These are phyloP conservation scores for Gadus macrocephalus DNA, from an alignment of 2,113 vertebrate genomes.

Conservation along the genomic window DNA sequence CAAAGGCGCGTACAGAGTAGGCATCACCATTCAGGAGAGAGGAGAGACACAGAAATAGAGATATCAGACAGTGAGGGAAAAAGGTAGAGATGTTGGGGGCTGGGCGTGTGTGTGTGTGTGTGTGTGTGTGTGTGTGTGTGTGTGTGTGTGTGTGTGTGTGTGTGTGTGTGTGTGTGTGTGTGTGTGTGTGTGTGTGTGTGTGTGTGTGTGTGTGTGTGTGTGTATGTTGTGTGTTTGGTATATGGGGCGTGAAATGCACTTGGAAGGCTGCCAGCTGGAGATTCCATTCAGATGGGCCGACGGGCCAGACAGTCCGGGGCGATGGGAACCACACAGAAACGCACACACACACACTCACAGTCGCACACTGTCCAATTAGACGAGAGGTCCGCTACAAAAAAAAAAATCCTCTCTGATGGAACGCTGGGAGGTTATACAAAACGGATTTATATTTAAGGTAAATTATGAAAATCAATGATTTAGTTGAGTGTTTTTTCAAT, in stretches of 20 bases:
- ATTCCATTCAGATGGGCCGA: constrained; percentile 7
- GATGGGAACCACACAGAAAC: too few relatives aligned
- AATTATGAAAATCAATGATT: too few relatives aligned
- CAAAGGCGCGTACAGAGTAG: background rate
- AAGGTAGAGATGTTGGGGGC: background rate
- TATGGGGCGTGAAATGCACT: constrained; percentile 51
- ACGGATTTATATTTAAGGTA: too few relatives aligned
- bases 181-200: constrained; percentile 5
- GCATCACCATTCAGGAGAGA: background rate
- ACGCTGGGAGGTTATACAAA: too few relatives aligned
- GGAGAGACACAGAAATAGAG: too few relatives aligned
- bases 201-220: constrained; percentile 3
- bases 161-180: constrained; percentile 6
- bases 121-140: constrained; percentile 7
- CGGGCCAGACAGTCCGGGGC: background rate
- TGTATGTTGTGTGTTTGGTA: constrained; percentile 31
- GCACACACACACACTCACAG: too few relatives aligned
- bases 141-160: background rate
- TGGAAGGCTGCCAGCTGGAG: constrained; percentile 33
- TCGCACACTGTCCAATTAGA: too few relatives aligned
- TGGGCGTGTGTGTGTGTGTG: background rate
- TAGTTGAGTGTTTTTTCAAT: too few relatives aligned
- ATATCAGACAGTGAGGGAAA: too few relatives aligned
- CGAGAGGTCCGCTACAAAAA: too few relatives aligned
- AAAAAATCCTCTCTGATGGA: too few relatives aligned